Evolutionary conservation across 2,888 invertebrate species (phyloP).

Genomic region (Agonopterix alstromeriana): DNA sequence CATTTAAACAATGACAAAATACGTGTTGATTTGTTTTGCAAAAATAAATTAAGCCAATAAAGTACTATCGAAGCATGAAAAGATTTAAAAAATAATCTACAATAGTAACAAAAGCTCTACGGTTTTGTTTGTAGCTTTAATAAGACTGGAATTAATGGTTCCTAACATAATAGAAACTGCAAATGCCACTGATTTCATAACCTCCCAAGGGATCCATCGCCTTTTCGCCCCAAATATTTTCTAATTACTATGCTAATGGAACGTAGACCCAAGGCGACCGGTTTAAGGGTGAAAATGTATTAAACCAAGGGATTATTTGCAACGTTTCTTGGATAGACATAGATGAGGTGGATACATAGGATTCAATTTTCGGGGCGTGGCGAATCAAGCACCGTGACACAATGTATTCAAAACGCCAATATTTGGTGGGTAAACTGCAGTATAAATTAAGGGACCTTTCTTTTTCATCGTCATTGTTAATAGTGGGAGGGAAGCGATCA

Average conservation of each 20-base stretch:
- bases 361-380: slow-evolving; percentile 76
- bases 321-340: slow-evolving; percentile 41
- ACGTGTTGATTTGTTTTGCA: too few species aligned
- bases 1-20: too few species aligned
- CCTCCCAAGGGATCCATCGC: slow-evolving; percentile 75
- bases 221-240: slow-evolving; percentile 66
- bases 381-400: slow-evolving; percentile 74
- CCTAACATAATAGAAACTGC: slow-evolving; percentile 77
- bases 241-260: slow-evolving; percentile 15
- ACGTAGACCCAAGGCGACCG: slow-evolving; percentile 22
- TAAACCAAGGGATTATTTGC: slow-evolving; percentile 22
- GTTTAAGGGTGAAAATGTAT: slow-evolving; percentile 26
- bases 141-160: slow-evolving; percentile 75
- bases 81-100: background rate
- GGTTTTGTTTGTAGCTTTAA: slow-evolving; percentile 70
- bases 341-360: slow-evolving; percentile 63
- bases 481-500: slow-evolving; percentile 40
- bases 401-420: slow-evolving; percentile 73
- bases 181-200: slow-evolving; percentile 83
- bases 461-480: slow-evolving; percentile 47
- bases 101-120: slow-evolving; percentile 37
- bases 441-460: slow-evolving; percentile 67
- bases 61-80: too few species aligned
- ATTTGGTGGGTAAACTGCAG: slow-evolving; percentile 61
- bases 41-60: too few species aligned